These are phyloP conservation scores for Dryobates pubescens DNA, from an alignment of 2,797 vertebrate genomes.

Conservation along the genomic window DNA sequence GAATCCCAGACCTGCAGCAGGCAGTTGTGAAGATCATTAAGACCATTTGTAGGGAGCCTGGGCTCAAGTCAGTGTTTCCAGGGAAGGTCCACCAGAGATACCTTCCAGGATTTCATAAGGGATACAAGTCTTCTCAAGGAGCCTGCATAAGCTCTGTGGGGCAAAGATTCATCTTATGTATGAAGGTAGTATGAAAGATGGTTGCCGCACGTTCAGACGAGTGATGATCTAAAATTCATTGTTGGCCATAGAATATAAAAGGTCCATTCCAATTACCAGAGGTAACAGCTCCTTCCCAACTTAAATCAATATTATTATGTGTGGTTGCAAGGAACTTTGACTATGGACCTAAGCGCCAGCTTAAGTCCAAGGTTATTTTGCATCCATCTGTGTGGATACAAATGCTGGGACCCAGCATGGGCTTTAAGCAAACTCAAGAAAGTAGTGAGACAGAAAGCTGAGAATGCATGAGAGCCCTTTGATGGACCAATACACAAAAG, in stretches of 20 bases:
- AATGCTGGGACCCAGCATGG: background rate
- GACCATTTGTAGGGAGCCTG: background rate
- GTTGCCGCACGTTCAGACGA: background rate
- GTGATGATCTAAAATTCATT: background rate
- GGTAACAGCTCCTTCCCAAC: background rate
- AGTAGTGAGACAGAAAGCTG: background rate
- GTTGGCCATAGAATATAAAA: background rate
- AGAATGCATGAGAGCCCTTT: background rate
- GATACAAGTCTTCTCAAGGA: background rate
- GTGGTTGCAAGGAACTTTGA: background rate
- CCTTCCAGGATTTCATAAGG: background rate
- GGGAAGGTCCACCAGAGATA: background rate
- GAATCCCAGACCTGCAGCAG: background rate
- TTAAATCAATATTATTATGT: background rate
- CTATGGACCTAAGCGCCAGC: rapidly evolving
- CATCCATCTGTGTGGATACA: background rate
- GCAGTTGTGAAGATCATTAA: background rate
- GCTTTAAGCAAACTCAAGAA: background rate
- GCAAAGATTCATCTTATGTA: background rate
- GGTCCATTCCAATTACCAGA: background rate
- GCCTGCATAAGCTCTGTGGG: background rate
- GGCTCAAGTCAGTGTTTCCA: background rate
- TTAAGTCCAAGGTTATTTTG: background rate
- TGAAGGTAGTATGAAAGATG: background rate
- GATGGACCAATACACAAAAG: background rate